Conservation (phyloP, 1,140 invertebrate species). For the Drosophila funebris region DNA sequence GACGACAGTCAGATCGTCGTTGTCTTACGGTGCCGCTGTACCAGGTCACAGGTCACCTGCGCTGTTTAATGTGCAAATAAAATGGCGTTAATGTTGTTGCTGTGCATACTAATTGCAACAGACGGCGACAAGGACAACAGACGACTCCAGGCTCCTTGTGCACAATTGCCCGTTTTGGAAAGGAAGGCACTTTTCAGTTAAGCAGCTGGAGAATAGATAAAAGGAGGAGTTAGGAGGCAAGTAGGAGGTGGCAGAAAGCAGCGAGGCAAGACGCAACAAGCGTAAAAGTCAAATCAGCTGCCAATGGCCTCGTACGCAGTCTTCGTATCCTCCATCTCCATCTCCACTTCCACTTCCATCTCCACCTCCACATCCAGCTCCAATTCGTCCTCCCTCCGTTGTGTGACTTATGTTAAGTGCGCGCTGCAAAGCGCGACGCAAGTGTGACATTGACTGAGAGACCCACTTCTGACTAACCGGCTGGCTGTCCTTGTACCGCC, state of each 20-base stretch:
- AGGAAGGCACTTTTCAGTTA: slow-evolving; percentile 35
- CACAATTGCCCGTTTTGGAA: slow-evolving; percentile 41
- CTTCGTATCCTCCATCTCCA: background rate
- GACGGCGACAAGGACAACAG: slow-evolving; percentile 36
- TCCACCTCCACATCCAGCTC: background rate
- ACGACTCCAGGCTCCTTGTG: slow-evolving; percentile 4
- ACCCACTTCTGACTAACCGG: slow-evolving; percentile 71
- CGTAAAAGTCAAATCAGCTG: slow-evolving; percentile 71
- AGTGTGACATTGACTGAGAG: slow-evolving; percentile 78
- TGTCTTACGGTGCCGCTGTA: background rate
- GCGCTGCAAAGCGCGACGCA: slow-evolving; percentile 19
- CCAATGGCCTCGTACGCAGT: slow-evolving; percentile 37
- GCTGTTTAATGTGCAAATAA: slow-evolving; percentile 72
- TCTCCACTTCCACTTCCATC: background rate
- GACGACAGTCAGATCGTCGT: slow-evolving; percentile 32
- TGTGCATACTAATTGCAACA: slow-evolving; percentile 74
- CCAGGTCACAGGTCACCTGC: slow-evolving; percentile 54
- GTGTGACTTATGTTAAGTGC: slow-evolving; percentile 23
- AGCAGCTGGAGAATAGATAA: background rate
- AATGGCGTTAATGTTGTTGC: slow-evolving; percentile 65
- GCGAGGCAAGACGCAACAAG: slow-evolving; percentile 52
- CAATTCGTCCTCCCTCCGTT: background rate
- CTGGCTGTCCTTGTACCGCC: slow-evolving; percentile 29
- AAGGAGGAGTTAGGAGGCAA: background rate
- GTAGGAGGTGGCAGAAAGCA: background rate